Evolutionary conservation across 1,140 invertebrate genomes (phyloP), one percentile per base, ranked within the genome.

Genomic region (Hormaphis cornu): DNA sequence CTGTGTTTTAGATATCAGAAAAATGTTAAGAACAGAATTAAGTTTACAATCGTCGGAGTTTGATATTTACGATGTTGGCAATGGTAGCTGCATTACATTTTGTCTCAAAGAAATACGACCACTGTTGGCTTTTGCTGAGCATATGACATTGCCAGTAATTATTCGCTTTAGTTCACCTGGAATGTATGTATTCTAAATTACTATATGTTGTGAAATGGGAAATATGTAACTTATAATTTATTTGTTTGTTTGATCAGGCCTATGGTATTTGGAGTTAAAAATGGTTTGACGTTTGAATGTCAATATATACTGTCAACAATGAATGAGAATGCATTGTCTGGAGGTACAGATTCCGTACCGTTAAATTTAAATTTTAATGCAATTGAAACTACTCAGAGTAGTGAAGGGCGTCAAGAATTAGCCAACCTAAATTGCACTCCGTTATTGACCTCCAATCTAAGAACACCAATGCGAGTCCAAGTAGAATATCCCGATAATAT

Each of bases 191-290:
- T 48, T 33, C 22, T 66, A 14, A 3, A 30, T 8, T 33, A 16
- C 2, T n/a, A 53, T 30, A 18, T 1, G 0, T 53, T 53, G 18
- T 53, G 5, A 18, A 8, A 24, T 20, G 28, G 10, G 12, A 24
- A 22, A n/a, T 28, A 42, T 30, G 9, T n/a, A 46, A 46, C 16
- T 46, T 10, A 4, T n/a, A 46, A 12, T 4, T 24, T 42, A 26
- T 26, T 12, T 10, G 2, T 46, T 18, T 30, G 14, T 46, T 63
- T 63, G 22, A 50, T 50, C 18, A 66, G 61, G 61, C 61, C 61
- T 16, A 66, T 66, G 61, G 28, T 66, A 33, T 66, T 66, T 50
- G 61, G 61, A 50, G 44, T 66, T 48, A 66, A 66, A 50, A 66
- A 66, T 5, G 61, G 61, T 8, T 48, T 50, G 16, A 66, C 44